Base-by-base conservation (phyloP, 2,888 invertebrate species). In the Chironomus tentans region DNA sequence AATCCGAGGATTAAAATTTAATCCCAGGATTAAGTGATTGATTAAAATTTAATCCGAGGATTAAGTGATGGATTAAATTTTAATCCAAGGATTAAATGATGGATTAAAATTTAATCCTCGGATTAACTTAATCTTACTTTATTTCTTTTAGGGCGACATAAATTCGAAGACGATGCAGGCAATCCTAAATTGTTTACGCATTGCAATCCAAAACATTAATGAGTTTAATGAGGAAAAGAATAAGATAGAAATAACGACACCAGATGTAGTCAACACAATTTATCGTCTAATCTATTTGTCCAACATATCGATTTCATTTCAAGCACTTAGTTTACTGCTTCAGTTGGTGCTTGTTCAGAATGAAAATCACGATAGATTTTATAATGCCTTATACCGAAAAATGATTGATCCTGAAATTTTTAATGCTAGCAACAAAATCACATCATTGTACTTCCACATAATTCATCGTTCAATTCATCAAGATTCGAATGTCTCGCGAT, bases 341-440 rank as follows among this genome's bases (percentile, higher is more conserved):
- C 83, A 84, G 75, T 72, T 79, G 12, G 79, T 83, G 15, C 79
- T 81, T 0, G 81, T 80, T 0, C 82, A 82, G 76, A 80, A 81
- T 0, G 82, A 81, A 71, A 82, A 84, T 76, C 80, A 82, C 0
- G 83, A 84, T 79, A 82, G 84, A 0, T 95, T 91, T 85, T 98
- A 97, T 84, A 89, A 90, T 77, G 92, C 95, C 0, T 87, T 99
- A 48, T 99, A 99, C 82, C 88, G 89, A 22, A 97, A 97, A 82
- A 82, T 99, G 76, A 82, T 91, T 0, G 94, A 94, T 82, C 87
- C 93, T 0, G 90, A 91, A 76, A 82, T 95, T 76, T 85, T 87
- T 4, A 81, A 81, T n/a, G 79, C 83, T 76, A 83, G 84, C 13
- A 83, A 85, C 10, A 87, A 88, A 82, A 88, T 87, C 12, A 90